Evolutionary conservation across 2,113 vertebrate genomes (phyloP).

Genomic region (Chelonoidis abingdonii): DNA sequence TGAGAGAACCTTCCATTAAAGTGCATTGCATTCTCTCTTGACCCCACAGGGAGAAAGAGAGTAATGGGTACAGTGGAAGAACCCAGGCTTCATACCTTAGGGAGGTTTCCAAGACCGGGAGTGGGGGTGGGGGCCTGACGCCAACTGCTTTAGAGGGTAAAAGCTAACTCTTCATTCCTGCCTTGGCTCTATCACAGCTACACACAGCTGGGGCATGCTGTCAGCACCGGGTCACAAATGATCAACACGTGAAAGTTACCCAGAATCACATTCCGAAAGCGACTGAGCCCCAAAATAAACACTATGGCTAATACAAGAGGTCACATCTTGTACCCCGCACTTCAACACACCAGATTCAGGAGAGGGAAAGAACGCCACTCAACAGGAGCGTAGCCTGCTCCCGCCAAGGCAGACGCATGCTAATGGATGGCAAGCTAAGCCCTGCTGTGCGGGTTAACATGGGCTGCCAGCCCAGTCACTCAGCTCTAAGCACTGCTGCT

Average conservation of each 20-base stretch:
- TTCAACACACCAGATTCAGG: neutral
- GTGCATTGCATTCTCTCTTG: slow-evolving; percentile 44
- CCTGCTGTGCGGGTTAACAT: neutral
- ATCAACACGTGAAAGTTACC: rapidly evolving
- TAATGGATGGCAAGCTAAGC: neutral
- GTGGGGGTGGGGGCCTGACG: neutral
- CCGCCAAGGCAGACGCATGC: slow-evolving; percentile 32
- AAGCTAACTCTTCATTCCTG: slow-evolving; percentile 32
- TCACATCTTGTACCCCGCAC: neutral
- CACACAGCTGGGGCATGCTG: neutral
- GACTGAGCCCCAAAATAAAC: neutral
- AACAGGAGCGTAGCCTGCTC: slow-evolving; percentile 9
- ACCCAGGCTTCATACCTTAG: slow-evolving; percentile 38
- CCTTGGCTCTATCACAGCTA: neutral
- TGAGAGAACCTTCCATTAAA: slow-evolving; percentile 54
- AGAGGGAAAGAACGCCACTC: rapidly evolving
- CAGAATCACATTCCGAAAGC: neutral
- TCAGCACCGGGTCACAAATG: rapidly evolving
- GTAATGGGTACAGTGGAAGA: neutral
- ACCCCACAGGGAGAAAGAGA: neutral
- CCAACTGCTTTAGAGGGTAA: neutral
- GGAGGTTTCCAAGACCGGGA: slow-evolving; percentile 37
- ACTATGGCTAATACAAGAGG: too few relatives aligned
- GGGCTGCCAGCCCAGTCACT: rapidly evolving
- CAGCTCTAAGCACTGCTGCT: neutral